phyloP scores from a whole-genome alignment of 2,888 invertebrate genomes.

The Drosophila lutescens region DNA sequence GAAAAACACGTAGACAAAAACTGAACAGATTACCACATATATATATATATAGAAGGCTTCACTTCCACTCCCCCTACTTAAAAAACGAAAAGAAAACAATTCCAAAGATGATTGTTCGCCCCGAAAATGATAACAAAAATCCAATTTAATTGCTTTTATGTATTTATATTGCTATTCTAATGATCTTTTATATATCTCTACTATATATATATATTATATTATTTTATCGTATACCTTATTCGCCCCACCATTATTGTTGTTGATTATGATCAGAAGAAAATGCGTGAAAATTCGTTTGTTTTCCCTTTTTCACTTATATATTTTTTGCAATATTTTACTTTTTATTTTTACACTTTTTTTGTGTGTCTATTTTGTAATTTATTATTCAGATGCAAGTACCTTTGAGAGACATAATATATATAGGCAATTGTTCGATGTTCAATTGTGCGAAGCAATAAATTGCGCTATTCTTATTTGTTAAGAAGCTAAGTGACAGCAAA shows the following conservation, averaged over 20 bases:
- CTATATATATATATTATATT: conserved; percentile 19
- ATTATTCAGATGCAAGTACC: conserved; percentile 41
- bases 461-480: conserved; percentile 55
- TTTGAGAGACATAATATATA: conserved; percentile 31
- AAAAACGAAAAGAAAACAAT: conserved; percentile 42
- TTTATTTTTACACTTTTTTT: neutral
- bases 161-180: conserved; percentile 27
- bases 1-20: conserved; percentile 2
- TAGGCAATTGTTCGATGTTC: conserved; percentile 37
- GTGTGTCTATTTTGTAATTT: conserved; percentile 21
- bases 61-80: conserved; percentile 15
- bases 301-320: neutral
- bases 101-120: conserved; percentile 61
- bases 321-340: conserved; percentile 18
- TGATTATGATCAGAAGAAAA: conserved; percentile 13
- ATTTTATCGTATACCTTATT: conserved; percentile 24
- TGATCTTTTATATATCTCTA: conserved; percentile 35
- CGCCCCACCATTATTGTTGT: conserved; percentile 20
- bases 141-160: conserved; percentile 38
- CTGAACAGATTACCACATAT: conserved; percentile 12
- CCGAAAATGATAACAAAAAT: conserved; percentile 17
- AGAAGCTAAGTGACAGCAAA: conserved; percentile 55
- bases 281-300: neutral
- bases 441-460: conserved; percentile 58
- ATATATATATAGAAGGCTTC: conserved; percentile 10